Evolutionary conservation across 92 coral and sea anemone genomes (phyloP).

Genomic region (Virgularia gustaviana): DNA sequence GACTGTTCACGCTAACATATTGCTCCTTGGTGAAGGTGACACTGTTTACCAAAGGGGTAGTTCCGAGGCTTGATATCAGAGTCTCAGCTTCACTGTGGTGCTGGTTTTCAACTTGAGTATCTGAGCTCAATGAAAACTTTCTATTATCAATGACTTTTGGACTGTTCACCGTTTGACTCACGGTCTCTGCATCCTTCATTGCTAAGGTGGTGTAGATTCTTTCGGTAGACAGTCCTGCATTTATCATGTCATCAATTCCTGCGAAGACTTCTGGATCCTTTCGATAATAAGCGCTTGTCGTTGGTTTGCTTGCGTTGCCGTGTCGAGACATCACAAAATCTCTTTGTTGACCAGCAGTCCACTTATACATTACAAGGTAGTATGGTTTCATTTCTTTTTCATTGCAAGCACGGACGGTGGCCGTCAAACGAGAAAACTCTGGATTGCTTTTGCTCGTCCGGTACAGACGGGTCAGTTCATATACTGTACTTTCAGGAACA

Average conservation of each 20-base stretch:
- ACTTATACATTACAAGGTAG: conserved; percentile 23
- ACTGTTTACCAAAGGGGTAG: conserved; percentile 47
- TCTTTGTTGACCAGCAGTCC: conserved; percentile 16
- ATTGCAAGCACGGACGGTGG: conserved; percentile 28
- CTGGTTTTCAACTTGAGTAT: neutral
- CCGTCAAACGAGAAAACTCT: conserved; percentile 35
- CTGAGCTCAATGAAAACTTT: conserved; percentile 20
- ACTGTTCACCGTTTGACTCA: conserved; percentile 55
- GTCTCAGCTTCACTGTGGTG: conserved; percentile 43
- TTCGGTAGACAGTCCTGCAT: conserved; percentile 56
- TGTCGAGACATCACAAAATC: conserved; percentile 57
- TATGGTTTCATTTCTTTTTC: conserved; percentile 37
- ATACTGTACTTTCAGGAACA: conserved; percentile 34
- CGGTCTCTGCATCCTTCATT: conserved; percentile 30
- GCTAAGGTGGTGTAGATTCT: conserved; percentile 42
- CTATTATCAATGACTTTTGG: conserved; percentile 58
- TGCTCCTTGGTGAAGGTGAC: conserved; percentile 57
- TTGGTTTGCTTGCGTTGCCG: conserved; percentile 56
- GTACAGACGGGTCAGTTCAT: conserved; percentile 37
- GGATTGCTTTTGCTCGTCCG: conserved; percentile 44
- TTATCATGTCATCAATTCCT: conserved; percentile 43
- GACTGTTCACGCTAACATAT: conserved; percentile 51
- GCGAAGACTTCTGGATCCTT: conserved; percentile 56
- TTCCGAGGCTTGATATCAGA: conserved; percentile 34
- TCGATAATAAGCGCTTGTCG: conserved; percentile 41